phyloP scores from a whole-genome alignment of 2,888 invertebrate genomes.

The Phortica magna region DNA sequence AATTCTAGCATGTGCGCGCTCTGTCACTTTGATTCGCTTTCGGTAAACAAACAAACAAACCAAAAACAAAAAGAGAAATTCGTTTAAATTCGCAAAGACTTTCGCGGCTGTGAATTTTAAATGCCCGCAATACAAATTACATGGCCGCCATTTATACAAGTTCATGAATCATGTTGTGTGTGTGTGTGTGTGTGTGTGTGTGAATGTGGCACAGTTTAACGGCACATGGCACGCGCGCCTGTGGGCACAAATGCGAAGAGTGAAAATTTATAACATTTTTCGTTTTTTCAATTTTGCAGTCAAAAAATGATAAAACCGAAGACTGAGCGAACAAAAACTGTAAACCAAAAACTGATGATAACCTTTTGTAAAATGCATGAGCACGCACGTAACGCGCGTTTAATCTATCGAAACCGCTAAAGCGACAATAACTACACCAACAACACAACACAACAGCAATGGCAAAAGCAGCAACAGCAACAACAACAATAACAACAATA shows the following conservation, averaged over 20 bases:
- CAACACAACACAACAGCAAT: background rate
- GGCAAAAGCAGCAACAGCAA: background rate
- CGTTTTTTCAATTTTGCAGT: background rate
- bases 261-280: background rate
- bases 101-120: too few species aligned
- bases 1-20: too few species aligned
- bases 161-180: background rate
- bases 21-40: too few species aligned
- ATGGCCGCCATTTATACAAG: background rate
- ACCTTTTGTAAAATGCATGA: conserved; percentile 24
- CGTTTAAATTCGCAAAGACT: too few species aligned
- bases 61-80: too few species aligned
- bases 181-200: background rate
- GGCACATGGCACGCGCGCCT: too few species aligned
- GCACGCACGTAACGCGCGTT: background rate
- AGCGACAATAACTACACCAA: background rate
- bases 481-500: background rate
- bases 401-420: conserved; percentile 19
- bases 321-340: background rate
- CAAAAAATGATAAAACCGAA: background rate
- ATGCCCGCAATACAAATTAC: background rate
- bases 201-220: background rate
- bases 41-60: too few species aligned
- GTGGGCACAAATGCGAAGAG: background rate
- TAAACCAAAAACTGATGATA: conserved; percentile 15